A percentile compares a stretch with the other conserved stretches of the same genome.
phyloP scores from a whole-genome alignment of 2,888 invertebrate species.

The Creontiades dilutus region DNA sequence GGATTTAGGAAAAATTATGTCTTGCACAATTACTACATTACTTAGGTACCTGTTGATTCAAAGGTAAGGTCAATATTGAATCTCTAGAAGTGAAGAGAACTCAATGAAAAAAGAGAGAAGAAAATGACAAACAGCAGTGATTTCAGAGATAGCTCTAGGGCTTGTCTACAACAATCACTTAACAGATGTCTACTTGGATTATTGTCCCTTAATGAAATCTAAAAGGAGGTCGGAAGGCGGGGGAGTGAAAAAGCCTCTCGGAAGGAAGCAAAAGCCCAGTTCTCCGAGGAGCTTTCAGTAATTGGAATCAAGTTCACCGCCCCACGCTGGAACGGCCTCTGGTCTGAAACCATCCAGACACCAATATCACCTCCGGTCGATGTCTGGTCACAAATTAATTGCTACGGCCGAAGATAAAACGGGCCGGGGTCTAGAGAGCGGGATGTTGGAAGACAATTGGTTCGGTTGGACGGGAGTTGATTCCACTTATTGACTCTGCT shows the following conservation, averaged over 20 bases:
- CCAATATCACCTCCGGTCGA: neutral
- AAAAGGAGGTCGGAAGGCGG: neutral
- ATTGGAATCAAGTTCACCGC: conserved; percentile 43
- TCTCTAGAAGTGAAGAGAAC: neutral
- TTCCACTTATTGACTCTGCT: conserved; percentile 11
- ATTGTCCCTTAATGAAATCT: conserved; percentile 29
- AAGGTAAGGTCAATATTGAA: neutral
- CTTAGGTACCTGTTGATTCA: neutral
- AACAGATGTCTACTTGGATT: conserved; percentile 39
- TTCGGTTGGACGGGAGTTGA: neutral
- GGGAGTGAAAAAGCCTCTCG: conserved; percentile 8
- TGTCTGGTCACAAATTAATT: conserved; percentile 34
- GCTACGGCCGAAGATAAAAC: conserved; percentile 15
- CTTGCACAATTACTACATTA: too few relatives aligned
- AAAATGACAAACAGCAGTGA: neutral
- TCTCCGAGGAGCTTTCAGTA: conserved; percentile 15
- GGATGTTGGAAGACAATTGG: neutral
- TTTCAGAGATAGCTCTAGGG: neutral
- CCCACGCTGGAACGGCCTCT: neutral
- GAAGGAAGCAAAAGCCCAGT: neutral
- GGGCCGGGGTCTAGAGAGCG: neutral
- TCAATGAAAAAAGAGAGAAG: neutral
- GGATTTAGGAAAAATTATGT: too few relatives aligned
- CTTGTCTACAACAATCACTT: conserved; percentile 46
- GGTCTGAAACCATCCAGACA: neutral